Conservation (phyloP, 2,797 vertebrate species). For the Bufotes viridis region DNA sequence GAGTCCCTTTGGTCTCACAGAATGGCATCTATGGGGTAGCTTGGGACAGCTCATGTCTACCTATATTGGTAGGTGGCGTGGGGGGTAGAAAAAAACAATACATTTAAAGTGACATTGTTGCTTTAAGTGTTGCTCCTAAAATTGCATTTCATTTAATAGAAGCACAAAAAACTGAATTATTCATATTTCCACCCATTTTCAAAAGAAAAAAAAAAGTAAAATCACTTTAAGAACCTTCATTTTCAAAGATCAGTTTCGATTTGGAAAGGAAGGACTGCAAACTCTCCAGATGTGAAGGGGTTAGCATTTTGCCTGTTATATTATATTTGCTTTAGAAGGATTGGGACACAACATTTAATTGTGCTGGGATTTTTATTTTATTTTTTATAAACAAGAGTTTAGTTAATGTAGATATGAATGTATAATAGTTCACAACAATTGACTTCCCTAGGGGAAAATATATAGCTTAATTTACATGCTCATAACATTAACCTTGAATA, state of each 20-base stretch:
- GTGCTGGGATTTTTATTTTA: not conserved
- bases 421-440: slow-evolving; percentile 8
- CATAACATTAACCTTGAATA: slow-evolving; percentile 17
- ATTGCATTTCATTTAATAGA: no score
- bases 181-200: not conserved
- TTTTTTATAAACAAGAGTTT: not conserved
- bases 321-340: not conserved
- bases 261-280: not conserved
- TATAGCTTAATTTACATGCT: slow-evolving; percentile 7
- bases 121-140: no score
- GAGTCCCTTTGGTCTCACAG: no score
- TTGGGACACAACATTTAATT: not conserved
- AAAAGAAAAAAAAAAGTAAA: not conserved
- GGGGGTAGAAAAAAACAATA: no score
- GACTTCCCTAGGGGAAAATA: slow-evolving; percentile 4
- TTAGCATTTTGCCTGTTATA: not conserved
- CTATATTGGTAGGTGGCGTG: no score
- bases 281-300: not conserved
- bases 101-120: no score
- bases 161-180: not conserved
- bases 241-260: not conserved
- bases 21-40: no score
- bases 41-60: no score
- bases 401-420: not conserved
- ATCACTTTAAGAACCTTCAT: no score